Evolutionary conservation across 2,797 vertebrate species (phyloP).

Genomic region (Dallia pectoralis): DNA sequence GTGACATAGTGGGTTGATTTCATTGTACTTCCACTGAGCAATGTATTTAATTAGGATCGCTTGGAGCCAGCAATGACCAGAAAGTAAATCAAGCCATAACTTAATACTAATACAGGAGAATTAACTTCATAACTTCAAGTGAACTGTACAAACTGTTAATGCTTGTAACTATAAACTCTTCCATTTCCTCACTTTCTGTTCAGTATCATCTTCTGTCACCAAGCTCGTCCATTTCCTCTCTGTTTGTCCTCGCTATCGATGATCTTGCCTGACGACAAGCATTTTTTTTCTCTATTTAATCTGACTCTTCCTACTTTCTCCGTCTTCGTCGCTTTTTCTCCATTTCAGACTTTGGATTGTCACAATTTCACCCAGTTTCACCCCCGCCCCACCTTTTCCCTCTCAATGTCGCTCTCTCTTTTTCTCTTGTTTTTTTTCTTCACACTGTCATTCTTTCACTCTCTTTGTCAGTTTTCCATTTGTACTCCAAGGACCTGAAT

Average conservation of each 20-base stretch:
- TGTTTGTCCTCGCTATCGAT: conserved; percentile 2
- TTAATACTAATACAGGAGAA: neutral
- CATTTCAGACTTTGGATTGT: neutral
- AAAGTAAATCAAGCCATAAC: neutral
- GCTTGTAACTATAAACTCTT: no score
- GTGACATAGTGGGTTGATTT: neutral
- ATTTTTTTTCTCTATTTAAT: neutral
- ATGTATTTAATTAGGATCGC: neutral
- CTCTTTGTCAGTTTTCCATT: no score
- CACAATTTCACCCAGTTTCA: neutral
- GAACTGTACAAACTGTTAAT: no score
- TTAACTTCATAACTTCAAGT: neutral
- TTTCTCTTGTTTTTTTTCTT: neutral
- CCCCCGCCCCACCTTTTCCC: neutral
- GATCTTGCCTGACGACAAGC: neutral
- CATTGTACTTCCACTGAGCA: neutral
- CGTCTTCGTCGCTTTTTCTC: neutral
- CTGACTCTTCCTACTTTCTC: neutral
- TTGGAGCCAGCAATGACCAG: neutral
- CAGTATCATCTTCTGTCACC: neutral
- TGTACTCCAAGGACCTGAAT: neutral
- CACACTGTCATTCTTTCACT: neutral
- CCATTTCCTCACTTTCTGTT: no score
- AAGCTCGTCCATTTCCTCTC: neutral
- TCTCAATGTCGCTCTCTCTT: neutral